phyloP scores from a whole-genome alignment of 2,113 vertebrate genomes.

The Mesitornis unicolor region DNA sequence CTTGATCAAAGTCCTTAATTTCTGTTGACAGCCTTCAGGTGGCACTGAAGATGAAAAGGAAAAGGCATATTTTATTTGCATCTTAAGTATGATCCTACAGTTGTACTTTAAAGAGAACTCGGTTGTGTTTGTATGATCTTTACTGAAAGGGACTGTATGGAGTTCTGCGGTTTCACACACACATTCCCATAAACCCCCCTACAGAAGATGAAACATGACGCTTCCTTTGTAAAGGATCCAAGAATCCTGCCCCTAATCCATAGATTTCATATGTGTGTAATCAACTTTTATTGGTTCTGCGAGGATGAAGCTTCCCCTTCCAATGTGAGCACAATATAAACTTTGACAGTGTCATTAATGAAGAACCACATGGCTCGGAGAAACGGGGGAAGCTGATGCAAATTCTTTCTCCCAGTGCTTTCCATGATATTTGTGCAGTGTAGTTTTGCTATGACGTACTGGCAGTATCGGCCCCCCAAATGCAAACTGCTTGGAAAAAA shows the following conservation, averaged over 20 bases:
- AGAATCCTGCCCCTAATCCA: conserved; percentile 47
- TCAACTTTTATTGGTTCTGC: conserved; percentile 69
- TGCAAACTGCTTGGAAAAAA: background rate
- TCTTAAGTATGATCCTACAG: background rate
- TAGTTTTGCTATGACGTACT: background rate
- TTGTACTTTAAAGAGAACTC: conserved; percentile 9
- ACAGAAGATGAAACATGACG: conserved; percentile 64
- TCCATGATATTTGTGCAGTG: background rate
- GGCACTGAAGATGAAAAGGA: background rate
- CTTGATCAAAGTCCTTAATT: background rate
- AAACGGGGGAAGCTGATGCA: background rate
- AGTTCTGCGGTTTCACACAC: conserved; percentile 39
- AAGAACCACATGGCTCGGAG: conserved; percentile 1
- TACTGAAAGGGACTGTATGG: background rate
- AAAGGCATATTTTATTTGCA: background rate
- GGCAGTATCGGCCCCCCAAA: background rate
- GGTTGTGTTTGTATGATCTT: background rate
- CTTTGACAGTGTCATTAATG: conserved; percentile 49
- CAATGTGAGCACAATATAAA: conserved; percentile 36
- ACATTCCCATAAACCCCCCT: background rate
- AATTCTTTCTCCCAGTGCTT: background rate
- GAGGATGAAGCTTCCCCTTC: conserved; percentile 39
- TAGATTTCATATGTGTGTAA: conserved; percentile 65
- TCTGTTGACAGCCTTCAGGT: background rate
- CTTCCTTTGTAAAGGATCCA: conserved; percentile 60